phyloP scores from a whole-genome alignment of 2,797 vertebrate species.

The Melanitta fusca region DNA sequence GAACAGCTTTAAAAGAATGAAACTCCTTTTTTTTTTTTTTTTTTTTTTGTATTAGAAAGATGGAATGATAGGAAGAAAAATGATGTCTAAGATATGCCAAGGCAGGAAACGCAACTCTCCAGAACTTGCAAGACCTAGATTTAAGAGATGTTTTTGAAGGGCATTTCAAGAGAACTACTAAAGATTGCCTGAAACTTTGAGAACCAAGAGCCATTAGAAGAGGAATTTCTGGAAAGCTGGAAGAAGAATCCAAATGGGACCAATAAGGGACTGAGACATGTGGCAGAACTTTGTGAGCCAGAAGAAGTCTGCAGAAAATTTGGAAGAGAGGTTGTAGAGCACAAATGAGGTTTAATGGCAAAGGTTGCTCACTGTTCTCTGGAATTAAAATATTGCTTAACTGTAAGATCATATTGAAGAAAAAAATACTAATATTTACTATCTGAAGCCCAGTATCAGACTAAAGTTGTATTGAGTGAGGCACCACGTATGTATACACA shows the following conservation, averaged over 20 bases:
- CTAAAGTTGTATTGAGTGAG: neutral
- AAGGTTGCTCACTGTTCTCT: neutral
- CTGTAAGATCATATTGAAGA: neutral
- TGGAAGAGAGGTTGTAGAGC: neutral
- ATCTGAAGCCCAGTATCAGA: neutral
- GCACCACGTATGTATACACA: neutral
- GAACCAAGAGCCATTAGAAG: neutral
- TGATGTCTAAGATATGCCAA: neutral
- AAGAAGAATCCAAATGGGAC: neutral
- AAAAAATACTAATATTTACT: neutral
- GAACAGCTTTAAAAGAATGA: constrained; percentile 9
- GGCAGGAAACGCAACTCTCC: neutral
- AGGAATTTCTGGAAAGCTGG: constrained; percentile 1
- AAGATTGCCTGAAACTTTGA: neutral
- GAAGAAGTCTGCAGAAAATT: constrained; percentile 3
- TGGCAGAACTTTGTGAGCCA: neutral
- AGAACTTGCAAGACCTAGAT: neutral
- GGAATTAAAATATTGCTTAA: neutral
- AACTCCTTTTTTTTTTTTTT: neutral
- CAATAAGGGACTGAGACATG: constrained; percentile 2
- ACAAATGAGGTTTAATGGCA: neutral
- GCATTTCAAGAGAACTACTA: neutral
- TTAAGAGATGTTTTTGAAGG: neutral
- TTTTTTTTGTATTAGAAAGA: neutral
- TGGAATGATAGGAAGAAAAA: neutral